Conservation (phyloP, 2,797 vertebrate genomes). For the Vespertilio murinus region DNA sequence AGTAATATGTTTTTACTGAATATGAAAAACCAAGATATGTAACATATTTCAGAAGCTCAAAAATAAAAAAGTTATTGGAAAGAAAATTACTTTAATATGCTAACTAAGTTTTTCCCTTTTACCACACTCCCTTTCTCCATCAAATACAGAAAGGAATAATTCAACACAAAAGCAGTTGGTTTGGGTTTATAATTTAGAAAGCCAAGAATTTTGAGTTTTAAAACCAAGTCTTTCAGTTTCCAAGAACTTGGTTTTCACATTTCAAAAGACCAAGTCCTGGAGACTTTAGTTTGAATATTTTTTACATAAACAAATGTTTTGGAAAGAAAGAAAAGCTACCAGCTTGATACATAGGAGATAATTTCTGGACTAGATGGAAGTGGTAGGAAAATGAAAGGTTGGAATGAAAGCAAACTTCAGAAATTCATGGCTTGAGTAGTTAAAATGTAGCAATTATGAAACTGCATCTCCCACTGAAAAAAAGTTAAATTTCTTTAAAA, state of each 20-base stretch:
- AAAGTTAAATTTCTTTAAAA: background rate
- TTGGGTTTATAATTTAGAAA: background rate
- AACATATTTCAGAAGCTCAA: slow-evolving; percentile 4
- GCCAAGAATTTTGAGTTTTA: background rate
- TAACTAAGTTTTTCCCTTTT: background rate
- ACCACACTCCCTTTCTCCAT: background rate
- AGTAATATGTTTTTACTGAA: background rate
- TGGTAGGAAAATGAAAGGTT: background rate
- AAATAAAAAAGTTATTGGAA: slow-evolving; percentile 33
- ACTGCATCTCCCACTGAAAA: background rate
- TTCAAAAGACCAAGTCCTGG: background rate
- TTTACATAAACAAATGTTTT: background rate
- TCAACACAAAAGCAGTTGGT: background rate
- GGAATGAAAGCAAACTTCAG: background rate
- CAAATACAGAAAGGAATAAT: background rate
- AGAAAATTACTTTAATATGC: background rate
- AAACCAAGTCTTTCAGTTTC: background rate
- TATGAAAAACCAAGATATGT: background rate
- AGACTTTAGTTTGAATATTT: background rate
- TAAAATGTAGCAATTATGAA: background rate
- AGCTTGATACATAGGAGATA: background rate
- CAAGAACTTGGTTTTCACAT: background rate
- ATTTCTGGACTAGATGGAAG: background rate
- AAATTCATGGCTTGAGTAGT: background rate
- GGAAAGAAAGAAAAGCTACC: background rate